Conservation (phyloP, 2,888 invertebrate species). For the Netelia melanura region DNA sequence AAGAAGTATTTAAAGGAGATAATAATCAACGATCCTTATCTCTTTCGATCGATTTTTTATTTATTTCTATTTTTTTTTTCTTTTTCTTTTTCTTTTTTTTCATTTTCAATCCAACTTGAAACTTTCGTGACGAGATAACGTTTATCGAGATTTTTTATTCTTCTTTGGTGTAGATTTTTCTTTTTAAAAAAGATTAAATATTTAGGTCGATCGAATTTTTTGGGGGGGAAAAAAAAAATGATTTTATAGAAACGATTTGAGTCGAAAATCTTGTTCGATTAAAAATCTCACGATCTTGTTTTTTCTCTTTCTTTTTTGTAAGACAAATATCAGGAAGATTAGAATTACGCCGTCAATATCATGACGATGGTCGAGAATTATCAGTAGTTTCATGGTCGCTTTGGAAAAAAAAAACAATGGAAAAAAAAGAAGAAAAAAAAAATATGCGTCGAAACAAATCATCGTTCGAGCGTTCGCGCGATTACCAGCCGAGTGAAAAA, state of each 20-base stretch:
- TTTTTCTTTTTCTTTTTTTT: neutral
- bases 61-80: neutral
- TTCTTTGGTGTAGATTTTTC: neutral
- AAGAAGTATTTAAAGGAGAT: neutral
- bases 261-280: too few relatives aligned
- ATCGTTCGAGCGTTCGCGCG: slow-evolving; percentile 19
- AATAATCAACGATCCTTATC: neutral
- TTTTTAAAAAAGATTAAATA: neutral
- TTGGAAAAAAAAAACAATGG: neutral
- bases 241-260: too few relatives aligned
- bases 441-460: slow-evolving; percentile 7
- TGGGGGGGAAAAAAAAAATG: too few relatives aligned
- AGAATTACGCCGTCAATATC: too few relatives aligned
- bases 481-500: slow-evolving; percentile 25
- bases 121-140: neutral
- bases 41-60: neutral
- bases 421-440: neutral
- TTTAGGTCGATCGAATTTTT: neutral
- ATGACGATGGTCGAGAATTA: neutral
- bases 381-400: neutral
- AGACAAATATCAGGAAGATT: too few relatives aligned
- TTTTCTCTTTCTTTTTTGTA: too few relatives aligned
- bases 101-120: neutral
- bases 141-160: neutral
- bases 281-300: too few relatives aligned